Conservation (phyloP, 2,888 invertebrate species). For the Gonocerus acuteangulatus region DNA sequence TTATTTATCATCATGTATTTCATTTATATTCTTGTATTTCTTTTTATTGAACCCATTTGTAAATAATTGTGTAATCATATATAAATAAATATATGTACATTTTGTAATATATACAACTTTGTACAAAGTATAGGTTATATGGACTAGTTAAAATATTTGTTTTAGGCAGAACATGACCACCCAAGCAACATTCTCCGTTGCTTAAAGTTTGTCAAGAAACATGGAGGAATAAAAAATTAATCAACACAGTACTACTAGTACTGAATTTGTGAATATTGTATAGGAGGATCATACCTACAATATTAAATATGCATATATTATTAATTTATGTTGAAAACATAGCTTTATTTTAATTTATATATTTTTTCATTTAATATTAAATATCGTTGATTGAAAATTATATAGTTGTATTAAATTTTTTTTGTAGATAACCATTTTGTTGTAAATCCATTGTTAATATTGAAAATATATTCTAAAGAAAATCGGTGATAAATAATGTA, state of each 20-base stretch:
- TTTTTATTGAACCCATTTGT: not conserved
- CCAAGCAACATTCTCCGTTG: constrained; percentile 35
- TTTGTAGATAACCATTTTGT: constrained; percentile 13
- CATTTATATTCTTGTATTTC: not conserved
- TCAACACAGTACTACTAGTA: constrained; percentile 12
- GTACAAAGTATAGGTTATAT: not conserved
- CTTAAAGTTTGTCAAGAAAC: constrained; percentile 24
- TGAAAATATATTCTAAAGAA: constrained; percentile 16
- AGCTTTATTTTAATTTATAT: constrained; percentile 7
- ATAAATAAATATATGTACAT: not conserved
- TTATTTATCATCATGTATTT: not conserved
- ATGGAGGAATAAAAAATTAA: not conserved
- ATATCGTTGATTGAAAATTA: not conserved
- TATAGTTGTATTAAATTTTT: constrained; percentile 3
- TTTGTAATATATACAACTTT: constrained; percentile 5
- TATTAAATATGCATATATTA: not conserved
- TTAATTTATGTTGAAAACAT: constrained; percentile 10
- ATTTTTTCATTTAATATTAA: not conserved
- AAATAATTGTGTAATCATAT: constrained; percentile 10
- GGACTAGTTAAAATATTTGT: constrained; percentile 25
- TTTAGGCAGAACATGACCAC: constrained; percentile 35
- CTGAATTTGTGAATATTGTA: constrained; percentile 25
- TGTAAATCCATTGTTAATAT: constrained; percentile 14
- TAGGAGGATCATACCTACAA: constrained; percentile 8
- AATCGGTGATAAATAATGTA: constrained; percentile 16